These are phyloP conservation scores for Gymnobelideus leadbeateri DNA, from an alignment of 2,113 vertebrate species.

Conservation along the genomic window DNA sequence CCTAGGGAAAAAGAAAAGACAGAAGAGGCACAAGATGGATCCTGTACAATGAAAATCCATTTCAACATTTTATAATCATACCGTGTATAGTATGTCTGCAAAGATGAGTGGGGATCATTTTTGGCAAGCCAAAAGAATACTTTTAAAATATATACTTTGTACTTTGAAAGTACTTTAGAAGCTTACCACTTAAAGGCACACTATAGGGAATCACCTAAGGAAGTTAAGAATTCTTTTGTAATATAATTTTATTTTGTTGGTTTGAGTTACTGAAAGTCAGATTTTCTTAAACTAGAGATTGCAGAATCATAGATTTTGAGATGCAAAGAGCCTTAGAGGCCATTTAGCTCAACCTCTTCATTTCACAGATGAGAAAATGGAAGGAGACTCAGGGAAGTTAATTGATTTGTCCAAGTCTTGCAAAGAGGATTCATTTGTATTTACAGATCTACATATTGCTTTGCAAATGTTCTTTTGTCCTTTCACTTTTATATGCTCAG, in stretches of 20 bases:
- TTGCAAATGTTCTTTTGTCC: no score
- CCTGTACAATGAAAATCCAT: not conserved
- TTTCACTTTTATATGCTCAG: no score
- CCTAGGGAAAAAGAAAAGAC: not conserved
- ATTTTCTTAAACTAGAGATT: not conserved
- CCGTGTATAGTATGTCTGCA: not conserved
- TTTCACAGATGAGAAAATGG: not conserved
- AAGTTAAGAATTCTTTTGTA: not conserved
- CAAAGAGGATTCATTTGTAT: no score
- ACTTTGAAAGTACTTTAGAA: not conserved
- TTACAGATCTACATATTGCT: no score
- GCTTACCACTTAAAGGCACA: not conserved
- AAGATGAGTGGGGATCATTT: not conserved
- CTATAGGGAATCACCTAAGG: not conserved
- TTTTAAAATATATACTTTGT: no score
- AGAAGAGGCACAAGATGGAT: not conserved
- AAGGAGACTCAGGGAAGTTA: not conserved
- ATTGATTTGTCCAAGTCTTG: not conserved
- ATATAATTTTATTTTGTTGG: not conserved
- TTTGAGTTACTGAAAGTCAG: not conserved
- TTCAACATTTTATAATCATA: not conserved
- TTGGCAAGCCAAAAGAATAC: no score
- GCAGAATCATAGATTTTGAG: not conserved
- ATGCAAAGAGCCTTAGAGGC: not conserved
- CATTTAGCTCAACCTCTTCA: not conserved